These are phyloP conservation scores for Hypanus sabinus DNA, from an alignment of 2,113 vertebrate genomes.

Conservation along the genomic window DNA sequence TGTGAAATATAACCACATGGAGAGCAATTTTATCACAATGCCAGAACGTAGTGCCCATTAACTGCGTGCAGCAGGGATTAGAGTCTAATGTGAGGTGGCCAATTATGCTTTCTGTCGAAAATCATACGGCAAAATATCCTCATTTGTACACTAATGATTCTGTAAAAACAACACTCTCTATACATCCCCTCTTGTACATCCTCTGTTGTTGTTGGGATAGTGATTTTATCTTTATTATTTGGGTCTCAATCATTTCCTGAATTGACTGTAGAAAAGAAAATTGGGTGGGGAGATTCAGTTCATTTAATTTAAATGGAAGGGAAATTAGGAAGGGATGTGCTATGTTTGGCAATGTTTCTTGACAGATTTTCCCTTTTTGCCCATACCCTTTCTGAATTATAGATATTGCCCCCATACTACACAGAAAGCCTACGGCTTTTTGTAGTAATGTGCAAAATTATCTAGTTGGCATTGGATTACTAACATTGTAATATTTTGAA, in stretches of 20 bases:
- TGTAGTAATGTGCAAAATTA: not conserved
- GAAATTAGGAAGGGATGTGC: not conserved
- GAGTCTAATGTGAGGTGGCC: not conserved
- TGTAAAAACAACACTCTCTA: not conserved
- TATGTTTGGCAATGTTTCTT: not conserved
- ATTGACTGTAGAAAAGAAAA: not conserved
- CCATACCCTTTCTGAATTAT: not conserved
- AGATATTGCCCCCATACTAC: no score
- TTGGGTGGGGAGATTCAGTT: not conserved
- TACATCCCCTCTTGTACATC: not conserved
- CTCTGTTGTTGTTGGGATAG: not conserved
- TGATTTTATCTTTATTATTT: not conserved
- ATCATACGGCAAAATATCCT: not conserved
- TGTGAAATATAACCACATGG: constrained; percentile 31
- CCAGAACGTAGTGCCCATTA: constrained; percentile 12
- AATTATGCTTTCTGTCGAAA: constrained; percentile 18
- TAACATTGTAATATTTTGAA: constrained; percentile 10
- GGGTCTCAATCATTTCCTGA: not conserved
- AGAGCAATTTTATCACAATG: constrained; percentile 24
- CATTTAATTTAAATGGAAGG: not conserved
- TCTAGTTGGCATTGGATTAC: not conserved
- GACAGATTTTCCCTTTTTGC: not conserved
- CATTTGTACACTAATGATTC: not conserved
- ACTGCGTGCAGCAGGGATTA: constrained; percentile 25
- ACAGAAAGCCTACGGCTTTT: no score